A percentile compares a stretch with the other conserved stretches of the same genome.
These are phyloP conservation scores for Ornithoptera alexandrae DNA, from an alignment of 2,888 invertebrate genomes.

Conservation along the genomic window DNA sequence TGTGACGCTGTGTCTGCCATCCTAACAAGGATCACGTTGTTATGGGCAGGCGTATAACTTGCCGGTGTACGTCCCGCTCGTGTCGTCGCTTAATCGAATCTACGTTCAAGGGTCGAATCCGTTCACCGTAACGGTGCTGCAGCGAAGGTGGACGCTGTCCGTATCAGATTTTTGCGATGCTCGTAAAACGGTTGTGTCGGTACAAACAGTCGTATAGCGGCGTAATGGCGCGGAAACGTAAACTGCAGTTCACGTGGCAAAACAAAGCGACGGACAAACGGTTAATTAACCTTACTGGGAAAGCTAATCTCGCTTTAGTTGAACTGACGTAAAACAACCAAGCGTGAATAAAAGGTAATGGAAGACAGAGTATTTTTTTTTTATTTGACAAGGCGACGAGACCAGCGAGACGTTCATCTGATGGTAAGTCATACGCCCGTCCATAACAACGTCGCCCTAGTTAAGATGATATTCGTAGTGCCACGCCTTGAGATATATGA, in stretches of 20 bases:
- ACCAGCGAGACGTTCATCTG: no score
- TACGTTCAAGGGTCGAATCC: slow-evolving; percentile 35
- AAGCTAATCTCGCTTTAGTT: slow-evolving; percentile 24
- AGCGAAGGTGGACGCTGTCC: slow-evolving; percentile 55
- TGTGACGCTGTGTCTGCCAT: no score
- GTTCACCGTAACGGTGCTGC: slow-evolving; percentile 35
- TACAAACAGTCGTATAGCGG: slow-evolving; percentile 59
- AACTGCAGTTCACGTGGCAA: slow-evolving; percentile 35
- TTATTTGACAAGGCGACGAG: no score
- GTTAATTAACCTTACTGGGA: slow-evolving; percentile 30
- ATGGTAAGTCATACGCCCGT: no score
- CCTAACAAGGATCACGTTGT: no score
- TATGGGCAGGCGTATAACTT: no score
- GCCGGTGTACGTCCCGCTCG: no score
- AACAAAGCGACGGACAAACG: slow-evolving; percentile 20
- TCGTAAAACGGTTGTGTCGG: slow-evolving; percentile 63
- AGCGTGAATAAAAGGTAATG: background rate
- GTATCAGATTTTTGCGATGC: slow-evolving; percentile 70
- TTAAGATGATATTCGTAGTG: no score
- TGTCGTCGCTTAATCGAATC: no score
- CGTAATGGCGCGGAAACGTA: slow-evolving; percentile 45
- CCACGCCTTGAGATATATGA: no score
- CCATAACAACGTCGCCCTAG: no score
- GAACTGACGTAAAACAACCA: background rate
- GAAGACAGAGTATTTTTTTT: no score